These are phyloP conservation scores for Indicator maculatus DNA, from an alignment of 2,113 vertebrate species.

Conservation along the genomic window DNA sequence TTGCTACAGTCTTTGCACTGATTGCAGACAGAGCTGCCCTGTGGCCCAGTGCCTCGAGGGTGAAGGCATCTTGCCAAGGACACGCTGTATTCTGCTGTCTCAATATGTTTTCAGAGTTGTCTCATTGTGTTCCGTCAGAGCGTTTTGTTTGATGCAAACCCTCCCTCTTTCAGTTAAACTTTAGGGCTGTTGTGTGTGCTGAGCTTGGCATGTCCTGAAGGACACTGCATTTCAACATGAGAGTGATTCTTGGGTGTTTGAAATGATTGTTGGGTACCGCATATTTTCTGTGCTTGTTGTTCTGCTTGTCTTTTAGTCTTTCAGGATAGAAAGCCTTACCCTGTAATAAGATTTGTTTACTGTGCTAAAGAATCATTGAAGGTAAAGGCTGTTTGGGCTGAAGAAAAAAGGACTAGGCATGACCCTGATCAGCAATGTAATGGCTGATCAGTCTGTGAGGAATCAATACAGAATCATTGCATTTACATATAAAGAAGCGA, in stretches of 20 bases:
- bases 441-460: not conserved
- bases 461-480: not conserved
- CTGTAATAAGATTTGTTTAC: not conserved
- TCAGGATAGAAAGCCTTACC: not conserved
- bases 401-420: not conserved
- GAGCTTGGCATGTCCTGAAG: not conserved
- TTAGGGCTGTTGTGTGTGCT: not conserved
- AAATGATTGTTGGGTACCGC: not conserved
- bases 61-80: not conserved
- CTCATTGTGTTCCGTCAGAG: not conserved
- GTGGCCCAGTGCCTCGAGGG: not conserved
- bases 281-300: not conserved
- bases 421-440: not conserved
- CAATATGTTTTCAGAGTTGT: not conserved
- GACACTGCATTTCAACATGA: rapidly evolving
- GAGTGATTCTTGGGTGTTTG: not conserved
- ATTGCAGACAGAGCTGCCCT: not conserved
- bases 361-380: not conserved
- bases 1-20: not conserved
- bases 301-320: not conserved
- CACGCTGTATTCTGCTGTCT: not conserved
- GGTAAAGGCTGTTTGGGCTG: not conserved
- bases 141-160: not conserved
- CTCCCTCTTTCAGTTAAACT: not conserved
- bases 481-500: not conserved